phyloP scores from a whole-genome alignment of 2,888 invertebrate species.

The Hypselothyrea guttata region DNA sequence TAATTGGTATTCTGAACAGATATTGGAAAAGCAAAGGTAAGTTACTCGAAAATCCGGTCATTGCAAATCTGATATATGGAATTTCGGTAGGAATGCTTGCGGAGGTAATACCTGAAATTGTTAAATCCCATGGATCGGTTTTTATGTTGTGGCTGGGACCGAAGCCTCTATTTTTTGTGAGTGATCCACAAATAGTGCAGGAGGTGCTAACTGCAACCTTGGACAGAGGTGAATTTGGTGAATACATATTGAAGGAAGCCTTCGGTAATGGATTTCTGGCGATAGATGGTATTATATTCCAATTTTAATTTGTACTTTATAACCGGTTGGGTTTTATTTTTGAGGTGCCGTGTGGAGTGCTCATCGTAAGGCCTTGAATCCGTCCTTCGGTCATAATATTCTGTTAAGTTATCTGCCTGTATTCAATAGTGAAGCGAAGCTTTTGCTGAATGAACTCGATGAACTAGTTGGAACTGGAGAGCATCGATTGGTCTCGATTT shows the following conservation, averaged over 20 bases:
- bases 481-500: conserved; percentile 36
- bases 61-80: neutral
- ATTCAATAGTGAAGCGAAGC: conserved; percentile 64
- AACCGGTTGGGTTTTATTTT: too few relatives aligned
- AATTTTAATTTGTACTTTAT: neutral
- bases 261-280: conserved; percentile 62
- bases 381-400: conserved; percentile 71
- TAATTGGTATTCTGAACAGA: conserved; percentile 55
- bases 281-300: conserved; percentile 46
- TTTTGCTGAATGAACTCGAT: conserved; percentile 48
- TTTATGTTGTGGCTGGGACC: conserved; percentile 69
- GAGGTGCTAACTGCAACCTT: conserved; percentile 63
- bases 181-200: conserved; percentile 61
- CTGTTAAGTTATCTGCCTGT: conserved; percentile 69
- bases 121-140: conserved; percentile 47
- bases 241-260: conserved; percentile 55
- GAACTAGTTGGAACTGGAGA: conserved; percentile 41
- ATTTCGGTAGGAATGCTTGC: too few relatives aligned
- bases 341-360: conserved; percentile 66
- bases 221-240: conserved; percentile 50
- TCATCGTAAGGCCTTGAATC: conserved; percentile 70
- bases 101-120: conserved; percentile 8
- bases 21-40: neutral
- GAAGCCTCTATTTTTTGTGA: conserved; percentile 60
- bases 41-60: conserved; percentile 1